Conservation (phyloP, 2,113 vertebrate genomes). For the Takifugu flavidus region DNA sequence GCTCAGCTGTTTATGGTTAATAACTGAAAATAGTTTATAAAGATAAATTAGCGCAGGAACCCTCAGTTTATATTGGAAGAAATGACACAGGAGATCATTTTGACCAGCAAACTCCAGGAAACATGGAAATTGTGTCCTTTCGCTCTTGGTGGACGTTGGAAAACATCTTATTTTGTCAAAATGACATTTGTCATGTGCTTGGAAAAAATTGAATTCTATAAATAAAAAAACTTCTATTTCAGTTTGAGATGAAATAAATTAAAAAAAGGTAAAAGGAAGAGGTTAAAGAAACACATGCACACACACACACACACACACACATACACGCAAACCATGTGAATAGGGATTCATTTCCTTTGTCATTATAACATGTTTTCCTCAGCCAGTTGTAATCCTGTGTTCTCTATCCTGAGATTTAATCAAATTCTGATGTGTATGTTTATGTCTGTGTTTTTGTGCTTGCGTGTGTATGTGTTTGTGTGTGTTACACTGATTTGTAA, state of each 20-base stretch:
- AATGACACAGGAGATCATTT: no score
- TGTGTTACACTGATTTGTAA: neutral
- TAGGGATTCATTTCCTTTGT: slow-evolving; percentile 61
- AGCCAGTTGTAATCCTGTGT: slow-evolving; percentile 68
- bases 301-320: slow-evolving; percentile 27
- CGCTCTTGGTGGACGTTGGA: no score
- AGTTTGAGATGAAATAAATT: slow-evolving; percentile 41
- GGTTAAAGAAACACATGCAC: neutral
- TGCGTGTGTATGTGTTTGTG: neutral
- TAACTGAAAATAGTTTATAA: no score
- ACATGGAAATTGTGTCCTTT: no score
- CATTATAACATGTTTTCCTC: slow-evolving; percentile 59
- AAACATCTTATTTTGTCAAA: neutral
- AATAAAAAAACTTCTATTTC: no score
- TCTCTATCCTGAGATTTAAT: slow-evolving; percentile 66
- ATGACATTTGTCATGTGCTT: neutral
- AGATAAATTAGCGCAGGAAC: no score
- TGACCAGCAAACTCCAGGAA: no score
- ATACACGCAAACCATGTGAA: slow-evolving; percentile 27
- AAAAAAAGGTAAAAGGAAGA: slow-evolving; percentile 46
- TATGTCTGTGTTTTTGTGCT: neutral
- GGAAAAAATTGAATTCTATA: neutral
- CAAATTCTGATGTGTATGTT: neutral
- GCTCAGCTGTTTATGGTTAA: no score
- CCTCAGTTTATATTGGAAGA: no score